Conservation (phyloP, 2,888 invertebrate species). For the Hyles lineata region DNA sequence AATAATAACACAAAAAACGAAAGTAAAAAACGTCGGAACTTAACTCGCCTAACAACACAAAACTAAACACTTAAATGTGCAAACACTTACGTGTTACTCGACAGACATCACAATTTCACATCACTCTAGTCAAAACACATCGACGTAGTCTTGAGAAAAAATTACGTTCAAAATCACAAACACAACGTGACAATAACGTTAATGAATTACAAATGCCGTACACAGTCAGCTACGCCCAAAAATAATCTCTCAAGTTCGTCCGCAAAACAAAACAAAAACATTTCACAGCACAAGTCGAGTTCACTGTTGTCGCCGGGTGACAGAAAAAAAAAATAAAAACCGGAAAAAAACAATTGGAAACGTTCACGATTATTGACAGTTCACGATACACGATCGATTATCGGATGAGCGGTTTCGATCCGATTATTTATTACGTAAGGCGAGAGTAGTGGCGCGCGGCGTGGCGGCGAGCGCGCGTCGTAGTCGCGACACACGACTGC, state of each 20-base stretch:
- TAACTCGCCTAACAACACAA: constrained; percentile 16
- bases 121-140: constrained; percentile 61
- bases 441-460: constrained; percentile 60
- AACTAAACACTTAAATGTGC: constrained; percentile 13
- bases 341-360: constrained; percentile 15
- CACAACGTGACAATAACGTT: constrained; percentile 39
- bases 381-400: constrained; percentile 80
- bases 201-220: constrained; percentile 21
- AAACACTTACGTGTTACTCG: constrained; percentile 61
- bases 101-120: constrained; percentile 54
- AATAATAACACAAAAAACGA: neutral
- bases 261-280: constrained; percentile 55
- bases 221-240: constrained; percentile 27
- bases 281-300: constrained; percentile 26
- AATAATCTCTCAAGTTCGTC: constrained; percentile 52
- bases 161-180: constrained; percentile 48
- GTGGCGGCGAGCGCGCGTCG: constrained; percentile 77
- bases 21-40: neutral
- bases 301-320: constrained; percentile 25
- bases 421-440: constrained; percentile 82
- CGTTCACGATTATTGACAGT: constrained; percentile 51
- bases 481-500: constrained; percentile 82
- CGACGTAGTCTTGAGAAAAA: constrained; percentile 52
- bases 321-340: constrained; percentile 66
- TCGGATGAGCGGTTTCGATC: constrained; percentile 71